phyloP scores from a whole-genome alignment of 2,113 vertebrate genomes.

The Etia nguti region DNA sequence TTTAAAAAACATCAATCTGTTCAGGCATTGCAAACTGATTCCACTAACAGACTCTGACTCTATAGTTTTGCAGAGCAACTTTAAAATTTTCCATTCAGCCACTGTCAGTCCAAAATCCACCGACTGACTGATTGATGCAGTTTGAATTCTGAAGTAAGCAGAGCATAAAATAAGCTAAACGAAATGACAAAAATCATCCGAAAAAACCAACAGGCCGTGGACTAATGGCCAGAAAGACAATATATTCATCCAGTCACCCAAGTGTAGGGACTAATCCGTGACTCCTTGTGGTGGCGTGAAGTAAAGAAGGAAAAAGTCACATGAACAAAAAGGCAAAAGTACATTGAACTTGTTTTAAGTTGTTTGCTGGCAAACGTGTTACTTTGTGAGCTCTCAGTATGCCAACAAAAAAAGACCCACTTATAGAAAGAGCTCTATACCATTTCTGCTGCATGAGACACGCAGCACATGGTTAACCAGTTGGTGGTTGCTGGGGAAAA shows the following conservation, averaged over 20 bases:
- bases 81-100: not conserved
- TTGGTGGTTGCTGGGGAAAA: not conserved
- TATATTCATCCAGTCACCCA: not conserved
- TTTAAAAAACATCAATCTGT: not conserved
- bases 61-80: not conserved
- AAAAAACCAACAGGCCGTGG: not conserved
- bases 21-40: not conserved
- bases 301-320: not conserved
- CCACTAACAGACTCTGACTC: not conserved
- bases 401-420: not conserved
- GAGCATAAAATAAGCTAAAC: not conserved
- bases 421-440: not conserved
- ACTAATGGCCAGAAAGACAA: not conserved
- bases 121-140: not conserved
- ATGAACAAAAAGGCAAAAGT: not conserved
- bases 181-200: not conserved
- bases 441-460: not conserved
- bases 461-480: not conserved
- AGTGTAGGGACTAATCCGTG: not conserved
- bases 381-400: not conserved
- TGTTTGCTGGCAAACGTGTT: not conserved
- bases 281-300: not conserved
- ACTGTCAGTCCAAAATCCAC: not conserved
- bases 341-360: not conserved
- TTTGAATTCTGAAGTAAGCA: not conserved